Evolutionary conservation across 2,113 vertebrate species (phyloP).

Genomic region (Oncorhynchus nerka): DNA sequence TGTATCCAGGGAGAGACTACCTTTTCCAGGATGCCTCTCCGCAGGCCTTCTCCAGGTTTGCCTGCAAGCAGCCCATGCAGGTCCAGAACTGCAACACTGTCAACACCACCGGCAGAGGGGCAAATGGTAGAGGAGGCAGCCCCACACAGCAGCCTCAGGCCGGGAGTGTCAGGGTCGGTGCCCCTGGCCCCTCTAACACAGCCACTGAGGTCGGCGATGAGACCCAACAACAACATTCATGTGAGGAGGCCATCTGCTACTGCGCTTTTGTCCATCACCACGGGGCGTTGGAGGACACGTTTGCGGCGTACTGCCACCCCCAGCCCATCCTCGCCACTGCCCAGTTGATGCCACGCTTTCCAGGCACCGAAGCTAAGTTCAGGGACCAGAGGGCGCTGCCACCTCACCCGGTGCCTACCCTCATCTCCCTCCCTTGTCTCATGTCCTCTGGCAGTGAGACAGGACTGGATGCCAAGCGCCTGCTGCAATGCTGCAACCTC

Average conservation of each 20-base stretch:
- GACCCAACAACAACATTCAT: background rate
- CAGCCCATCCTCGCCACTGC: slow-evolving; percentile 74
- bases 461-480: slow-evolving; percentile 78
- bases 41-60: slow-evolving; percentile 25
- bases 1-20: slow-evolving; percentile 5
- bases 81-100: slow-evolving; percentile 57
- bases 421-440: slow-evolving; percentile 79
- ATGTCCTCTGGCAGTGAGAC: slow-evolving; percentile 88
- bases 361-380: slow-evolving; percentile 47
- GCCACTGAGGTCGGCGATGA: slow-evolving; percentile 4
- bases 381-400: slow-evolving; percentile 36
- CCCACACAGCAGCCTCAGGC: slow-evolving; percentile 30
- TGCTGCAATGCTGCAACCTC: slow-evolving; percentile 68
- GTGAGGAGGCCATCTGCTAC: slow-evolving; percentile 41
- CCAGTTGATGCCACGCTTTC: slow-evolving; percentile 62
- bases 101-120: slow-evolving; percentile 25
- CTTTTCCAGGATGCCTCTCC: slow-evolving; percentile 16
- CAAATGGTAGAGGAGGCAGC: slow-evolving; percentile 18
- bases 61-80: slow-evolving; percentile 63
- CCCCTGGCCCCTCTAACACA: slow-evolving; percentile 9
- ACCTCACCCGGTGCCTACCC: slow-evolving; percentile 52
- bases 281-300: slow-evolving; percentile 66
- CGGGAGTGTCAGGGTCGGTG: slow-evolving; percentile 30
- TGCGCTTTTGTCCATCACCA: slow-evolving; percentile 35
- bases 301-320: slow-evolving; percentile 80